Conservation (phyloP, 2,888 invertebrate species). For the Patella ulyssiponensis region DNA sequence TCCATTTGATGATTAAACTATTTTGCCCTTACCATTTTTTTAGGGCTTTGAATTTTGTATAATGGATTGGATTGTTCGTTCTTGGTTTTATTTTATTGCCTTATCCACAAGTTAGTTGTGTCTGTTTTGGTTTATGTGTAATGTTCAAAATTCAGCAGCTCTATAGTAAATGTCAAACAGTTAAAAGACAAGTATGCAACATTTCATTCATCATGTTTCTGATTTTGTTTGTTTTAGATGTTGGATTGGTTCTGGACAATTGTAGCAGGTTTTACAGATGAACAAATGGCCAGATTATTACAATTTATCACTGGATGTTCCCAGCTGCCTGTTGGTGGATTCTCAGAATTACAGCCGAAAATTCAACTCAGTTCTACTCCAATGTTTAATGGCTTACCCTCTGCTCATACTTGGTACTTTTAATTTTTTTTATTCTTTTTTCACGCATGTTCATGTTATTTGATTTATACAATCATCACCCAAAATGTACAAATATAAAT, state of each 20-base stretch:
- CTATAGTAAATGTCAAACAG: too few relatives aligned
- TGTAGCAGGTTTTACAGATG: conserved; percentile 88
- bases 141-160: too few relatives aligned
- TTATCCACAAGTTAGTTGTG: too few relatives aligned
- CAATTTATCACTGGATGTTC: conserved; percentile 95
- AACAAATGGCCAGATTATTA: conserved; percentile 89
- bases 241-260: conserved; percentile 94
- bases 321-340: conserved; percentile 91
- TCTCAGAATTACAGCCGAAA: conserved; percentile 89
- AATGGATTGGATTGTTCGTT: too few relatives aligned
- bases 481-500: neutral
- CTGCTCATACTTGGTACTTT: conserved; percentile 91
- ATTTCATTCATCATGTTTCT: too few relatives aligned
- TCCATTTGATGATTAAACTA: too few relatives aligned
- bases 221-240: conserved; percentile 72
- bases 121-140: too few relatives aligned
- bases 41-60: too few relatives aligned
- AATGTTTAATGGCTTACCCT: conserved; percentile 90
- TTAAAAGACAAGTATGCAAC: too few relatives aligned
- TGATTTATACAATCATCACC: neutral
- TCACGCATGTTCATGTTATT: neutral
- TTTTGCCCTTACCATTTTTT: too few relatives aligned
- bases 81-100: too few relatives aligned
- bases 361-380: conserved; percentile 94
- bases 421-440: neutral